Percentiles rank a stretch among this genome's conserved stretches.
phyloP scores from a whole-genome alignment of 2,797 vertebrate species.

The Oreortyx pictus region DNA sequence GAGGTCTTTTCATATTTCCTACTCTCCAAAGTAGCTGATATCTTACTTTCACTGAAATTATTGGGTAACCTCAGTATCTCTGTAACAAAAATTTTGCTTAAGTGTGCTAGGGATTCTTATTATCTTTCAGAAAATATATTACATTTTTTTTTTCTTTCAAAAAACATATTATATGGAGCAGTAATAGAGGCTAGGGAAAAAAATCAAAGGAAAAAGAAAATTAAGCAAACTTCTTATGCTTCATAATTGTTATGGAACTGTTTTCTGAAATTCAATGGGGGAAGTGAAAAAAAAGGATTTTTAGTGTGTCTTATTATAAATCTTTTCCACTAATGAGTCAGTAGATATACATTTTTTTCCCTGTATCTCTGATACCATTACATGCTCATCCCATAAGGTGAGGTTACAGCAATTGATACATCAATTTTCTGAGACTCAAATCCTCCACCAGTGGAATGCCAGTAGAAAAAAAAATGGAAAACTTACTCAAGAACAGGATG shows the following conservation, averaged over 20 bases:
- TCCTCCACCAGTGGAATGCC: not conserved
- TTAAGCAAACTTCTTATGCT: not conserved
- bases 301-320: not conserved
- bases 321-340: not conserved
- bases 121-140: not conserved
- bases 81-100: not conserved
- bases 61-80: not conserved
- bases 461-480: not conserved
- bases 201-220: not conserved
- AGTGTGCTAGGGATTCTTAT: not conserved
- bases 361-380: not conserved
- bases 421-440: not conserved
- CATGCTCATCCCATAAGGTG: not conserved
- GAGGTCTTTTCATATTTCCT: not conserved
- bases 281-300: not conserved
- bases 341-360: not conserved
- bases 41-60: slow-evolving; percentile 3
- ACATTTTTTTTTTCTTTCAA: not conserved
- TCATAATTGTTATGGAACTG: not conserved
- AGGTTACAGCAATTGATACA: not conserved
- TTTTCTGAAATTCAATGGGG: not conserved
- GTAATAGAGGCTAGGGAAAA: not conserved
- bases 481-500: not conserved
- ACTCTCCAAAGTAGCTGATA: not conserved
- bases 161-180: not conserved